Percentiles rank a stretch among this genome's conserved stretches.
Evolutionary conservation across 2,797 vertebrate species (phyloP).

Genomic region (Brotula barbata): DNA sequence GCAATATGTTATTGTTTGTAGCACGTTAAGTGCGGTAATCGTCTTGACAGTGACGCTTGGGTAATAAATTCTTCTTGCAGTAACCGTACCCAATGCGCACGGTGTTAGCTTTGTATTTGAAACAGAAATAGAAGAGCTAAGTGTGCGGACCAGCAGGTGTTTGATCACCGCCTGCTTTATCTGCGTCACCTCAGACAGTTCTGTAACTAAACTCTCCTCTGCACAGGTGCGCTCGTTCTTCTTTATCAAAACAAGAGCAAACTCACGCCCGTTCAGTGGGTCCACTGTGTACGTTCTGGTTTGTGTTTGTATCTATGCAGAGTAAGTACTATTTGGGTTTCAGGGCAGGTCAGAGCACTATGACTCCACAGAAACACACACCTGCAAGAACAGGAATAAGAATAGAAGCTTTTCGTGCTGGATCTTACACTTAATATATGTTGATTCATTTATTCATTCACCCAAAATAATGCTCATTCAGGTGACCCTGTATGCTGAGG

Average conservation of each 20-base stretch:
- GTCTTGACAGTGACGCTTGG: conserved; percentile 15
- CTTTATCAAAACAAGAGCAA: conserved; percentile 54
- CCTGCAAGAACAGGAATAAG: conserved; percentile 23
- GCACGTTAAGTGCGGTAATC: conserved; percentile 13
- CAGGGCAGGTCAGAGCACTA: conserved; percentile 59
- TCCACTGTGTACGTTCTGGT: conserved; percentile 32
- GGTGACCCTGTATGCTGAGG: too few species aligned
- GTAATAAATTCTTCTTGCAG: conserved; percentile 3
- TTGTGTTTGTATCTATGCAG: conserved; percentile 18
- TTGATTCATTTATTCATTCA: too few species aligned
- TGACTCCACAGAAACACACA: conserved; percentile 37
- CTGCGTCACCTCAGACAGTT: conserved; percentile 65
- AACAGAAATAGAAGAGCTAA: conserved; percentile 17
- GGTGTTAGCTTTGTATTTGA: conserved; percentile 59
- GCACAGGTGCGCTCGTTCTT: conserved; percentile 70
- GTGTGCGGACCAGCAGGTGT: conserved; percentile 52
- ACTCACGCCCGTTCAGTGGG: conserved; percentile 50
- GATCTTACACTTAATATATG: too few species aligned
- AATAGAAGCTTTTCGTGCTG: too few species aligned
- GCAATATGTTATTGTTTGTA: conserved; percentile 2
- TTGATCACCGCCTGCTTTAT: conserved; percentile 53
- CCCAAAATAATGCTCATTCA: too few species aligned
- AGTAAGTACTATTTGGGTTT: conserved; percentile 26
- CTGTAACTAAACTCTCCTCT: conserved; percentile 37
- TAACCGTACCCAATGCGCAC: conserved; percentile 3